Base-by-base conservation (phyloP, 2,888 invertebrate genomes). In the Prosopocoilus inquinatus region DNA sequence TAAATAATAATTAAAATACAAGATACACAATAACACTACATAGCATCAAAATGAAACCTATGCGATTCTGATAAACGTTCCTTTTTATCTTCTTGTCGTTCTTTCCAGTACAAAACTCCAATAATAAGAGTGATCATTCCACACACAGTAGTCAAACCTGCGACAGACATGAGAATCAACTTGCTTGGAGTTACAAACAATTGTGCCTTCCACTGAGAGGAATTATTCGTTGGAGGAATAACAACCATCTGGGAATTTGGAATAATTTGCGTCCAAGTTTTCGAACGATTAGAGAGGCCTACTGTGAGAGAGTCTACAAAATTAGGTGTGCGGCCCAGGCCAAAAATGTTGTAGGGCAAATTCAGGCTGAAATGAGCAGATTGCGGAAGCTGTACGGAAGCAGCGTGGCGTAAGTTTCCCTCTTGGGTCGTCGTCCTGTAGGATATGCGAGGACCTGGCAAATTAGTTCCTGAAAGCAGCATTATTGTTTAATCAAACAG, bases 211-310 rank as follows among this genome's bases (percentile, higher is more conserved):
- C 97, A 97, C 64, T 84, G 84, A 2, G 81, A 81, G 0, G 95
- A 89, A 51, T 90, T 82, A 58, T 83, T 80, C 4, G 93, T 94
- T 70, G 86, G 85, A 1, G 98, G 98, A 57, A 97, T 91, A 1
- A 99, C 91, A 34, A 97, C 91, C 77, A 99, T 90, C 77, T 99
- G 97, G 0, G 97, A 96, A 73, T 99, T 98, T 0, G 98, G 98
- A 72, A 99, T 97, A 50, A 96, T 88, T 75, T 94, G 94, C 0
- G 89, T 87, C 91, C 94, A 96, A 55, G 85, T 86, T 63, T 86
- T 86, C 0, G 81, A 85, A 67, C 82, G 81, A 53, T 84, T 83
- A n/a, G 84, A 86, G 47, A 90, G 77, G 7, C 94, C 92, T 1
- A 96, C 92, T 52, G 85, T 87, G 34, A 98, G 79, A 9, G 84